phyloP scores from a whole-genome alignment of 2,888 invertebrate genomes.

The Merodon equestris region DNA sequence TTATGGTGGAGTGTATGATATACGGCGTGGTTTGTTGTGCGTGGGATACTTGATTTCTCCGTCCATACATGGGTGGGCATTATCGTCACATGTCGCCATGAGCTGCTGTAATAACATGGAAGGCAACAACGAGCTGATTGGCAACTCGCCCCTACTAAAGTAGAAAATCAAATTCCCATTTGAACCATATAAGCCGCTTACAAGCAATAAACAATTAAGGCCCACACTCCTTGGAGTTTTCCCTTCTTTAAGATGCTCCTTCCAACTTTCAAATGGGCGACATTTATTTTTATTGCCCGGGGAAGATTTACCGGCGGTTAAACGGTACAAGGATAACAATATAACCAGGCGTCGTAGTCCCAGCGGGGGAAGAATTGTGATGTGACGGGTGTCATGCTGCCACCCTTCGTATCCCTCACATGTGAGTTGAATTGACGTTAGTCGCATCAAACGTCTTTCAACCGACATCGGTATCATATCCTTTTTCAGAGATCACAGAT shows the following conservation, averaged over 20 bases:
- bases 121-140: no score
- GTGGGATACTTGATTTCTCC: no score
- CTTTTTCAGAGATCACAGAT: constrained; percentile 54
- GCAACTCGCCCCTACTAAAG: not conserved
- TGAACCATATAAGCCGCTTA: constrained; percentile 55
- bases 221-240: constrained; percentile 10
- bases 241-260: constrained; percentile 4
- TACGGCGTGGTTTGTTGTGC: no score
- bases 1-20: no score
- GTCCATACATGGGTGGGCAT: not conserved
- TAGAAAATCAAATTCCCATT: constrained; percentile 54
- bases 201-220: constrained; percentile 63
- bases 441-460: constrained; percentile 57
- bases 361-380: not conserved
- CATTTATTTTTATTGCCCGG: constrained; percentile 72
- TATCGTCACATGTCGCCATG: constrained; percentile 22
- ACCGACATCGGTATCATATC: constrained; percentile 54
- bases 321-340: constrained; percentile 42
- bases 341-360: constrained; percentile 21
- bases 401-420: constrained; percentile 5
- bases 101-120: constrained; percentile 31
- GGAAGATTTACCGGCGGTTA: constrained; percentile 70
- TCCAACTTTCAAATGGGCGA: constrained; percentile 70
- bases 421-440: constrained; percentile 36
- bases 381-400: not conserved